phyloP scores from a whole-genome alignment of 2,113 vertebrate genomes.

The Galemys pyrenaicus region DNA sequence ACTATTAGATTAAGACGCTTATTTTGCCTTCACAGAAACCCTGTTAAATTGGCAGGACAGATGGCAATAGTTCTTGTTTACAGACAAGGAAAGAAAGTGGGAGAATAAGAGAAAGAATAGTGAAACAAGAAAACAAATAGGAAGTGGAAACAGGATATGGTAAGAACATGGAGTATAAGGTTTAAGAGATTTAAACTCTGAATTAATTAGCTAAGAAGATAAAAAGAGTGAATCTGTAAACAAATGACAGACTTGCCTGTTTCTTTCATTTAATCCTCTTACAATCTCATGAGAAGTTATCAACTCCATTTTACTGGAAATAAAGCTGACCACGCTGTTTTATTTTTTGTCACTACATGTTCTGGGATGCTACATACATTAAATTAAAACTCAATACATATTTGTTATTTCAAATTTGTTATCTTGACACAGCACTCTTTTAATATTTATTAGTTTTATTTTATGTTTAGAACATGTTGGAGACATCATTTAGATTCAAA shows the following conservation, averaged over 20 bases:
- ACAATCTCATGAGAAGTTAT: not conserved
- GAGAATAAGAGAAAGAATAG: not conserved
- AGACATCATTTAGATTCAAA: slow-evolving; percentile 34
- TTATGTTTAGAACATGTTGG: slow-evolving; percentile 10
- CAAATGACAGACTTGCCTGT: not conserved
- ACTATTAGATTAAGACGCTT: slow-evolving; percentile 22
- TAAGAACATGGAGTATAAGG: not conserved
- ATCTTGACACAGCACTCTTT: not conserved
- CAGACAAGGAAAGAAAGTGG: not conserved
- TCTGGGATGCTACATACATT: not conserved
- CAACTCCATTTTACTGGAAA: not conserved
- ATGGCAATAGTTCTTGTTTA: slow-evolving; percentile 56
- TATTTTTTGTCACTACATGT: not conserved
- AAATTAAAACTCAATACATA: slow-evolving; percentile 25
- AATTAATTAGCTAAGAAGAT: not conserved
- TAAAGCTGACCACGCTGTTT: not conserved
- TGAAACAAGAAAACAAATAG: not conserved
- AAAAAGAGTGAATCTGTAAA: not conserved
- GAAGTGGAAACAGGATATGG: not conserved
- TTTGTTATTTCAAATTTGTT: slow-evolving; percentile 3
- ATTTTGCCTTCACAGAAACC: slow-evolving; percentile 48
- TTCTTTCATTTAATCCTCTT: not conserved
- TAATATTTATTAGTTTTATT: not conserved
- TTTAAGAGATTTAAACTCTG: not conserved
- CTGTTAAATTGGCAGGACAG: slow-evolving; percentile 5